Evolutionary conservation across 2,888 invertebrate species (phyloP), one percentile per base, ranked within the genome.

Genomic region (Hecatera dysodea): DNA sequence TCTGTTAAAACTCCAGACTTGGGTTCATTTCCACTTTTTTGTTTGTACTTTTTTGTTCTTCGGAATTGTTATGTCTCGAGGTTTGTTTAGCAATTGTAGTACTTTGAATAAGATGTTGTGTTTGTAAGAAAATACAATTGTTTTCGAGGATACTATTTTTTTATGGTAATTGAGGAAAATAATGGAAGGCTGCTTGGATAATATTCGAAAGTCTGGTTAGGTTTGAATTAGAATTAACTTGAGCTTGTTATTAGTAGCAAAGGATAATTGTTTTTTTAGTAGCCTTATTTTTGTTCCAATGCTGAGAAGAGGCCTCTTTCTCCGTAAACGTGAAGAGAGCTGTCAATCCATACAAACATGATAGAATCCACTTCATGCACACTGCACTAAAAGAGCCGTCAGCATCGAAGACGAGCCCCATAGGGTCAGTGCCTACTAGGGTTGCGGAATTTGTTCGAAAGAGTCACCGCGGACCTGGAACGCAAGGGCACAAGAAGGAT

Each of bases 11-110:
- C 39, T 19, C 44, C 67, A 60, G 69, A 50, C 68, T 50, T 60
- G 71, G 53, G 60, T 50, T 59, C 46, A 29, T 27, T 69, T 48
- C 50, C 27, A 33, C 27, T 70, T 78, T 81, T 75, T 70, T 53
- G 2, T 22, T 62, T 57, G 39, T 55, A 24, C 22, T 29, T 46
- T n/a, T 42, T 59, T 48, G 44, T 48, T 60, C 19, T 36, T 24
- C 15, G 11, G 55, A 61, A 56, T 63, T 63, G 15, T 64, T 46
- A 22, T 22, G 27, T 42, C 42, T 63, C 9, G 57, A 57, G 53
- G 56, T 68, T 67, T 60, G 2, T 66, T 75, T n/a, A 33, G 33
- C 33, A 33, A 42, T 59, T 48, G 33, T 44, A 44, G 15, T 67
- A 67, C 22, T 46, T 4, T 36, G 33, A 36, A 44, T 19, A 44